Evolutionary conservation across 2,113 vertebrate genomes (phyloP).

Genomic region (Chaetorhynchus papuensis): DNA sequence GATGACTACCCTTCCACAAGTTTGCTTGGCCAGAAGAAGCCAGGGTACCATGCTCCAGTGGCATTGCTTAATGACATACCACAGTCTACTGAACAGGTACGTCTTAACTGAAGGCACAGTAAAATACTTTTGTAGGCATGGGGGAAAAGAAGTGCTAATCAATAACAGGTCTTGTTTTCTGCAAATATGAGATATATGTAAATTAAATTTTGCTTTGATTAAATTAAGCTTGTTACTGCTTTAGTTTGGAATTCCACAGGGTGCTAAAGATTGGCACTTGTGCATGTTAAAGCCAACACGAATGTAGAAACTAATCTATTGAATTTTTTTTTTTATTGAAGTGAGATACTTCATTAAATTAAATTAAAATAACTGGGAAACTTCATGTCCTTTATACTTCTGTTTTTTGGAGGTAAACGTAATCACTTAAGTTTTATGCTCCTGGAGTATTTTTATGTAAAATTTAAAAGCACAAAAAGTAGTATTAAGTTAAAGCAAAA

Average conservation of each 20-base stretch:
- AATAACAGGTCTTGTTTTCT: background rate
- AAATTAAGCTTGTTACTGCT: background rate
- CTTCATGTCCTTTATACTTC: background rate
- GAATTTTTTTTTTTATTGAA: rapidly evolving
- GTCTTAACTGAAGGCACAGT: background rate
- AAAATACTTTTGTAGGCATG: background rate
- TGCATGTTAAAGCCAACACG: background rate
- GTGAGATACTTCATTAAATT: background rate
- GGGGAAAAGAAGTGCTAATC: background rate
- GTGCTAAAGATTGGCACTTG: background rate
- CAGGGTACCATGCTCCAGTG: slow-evolving; percentile 95
- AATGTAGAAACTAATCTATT: background rate
- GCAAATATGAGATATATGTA: rapidly evolving
- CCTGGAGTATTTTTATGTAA: background rate
- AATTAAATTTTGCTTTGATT: background rate
- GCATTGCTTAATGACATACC: slow-evolving; percentile 97
- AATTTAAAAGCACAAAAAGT: background rate
- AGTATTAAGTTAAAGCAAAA: background rate
- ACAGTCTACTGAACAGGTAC: slow-evolving; percentile 93
- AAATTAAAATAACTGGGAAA: background rate
- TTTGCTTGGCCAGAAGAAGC: slow-evolving; percentile 94
- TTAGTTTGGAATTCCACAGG: background rate
- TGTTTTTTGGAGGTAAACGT: background rate
- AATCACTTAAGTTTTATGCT: background rate
- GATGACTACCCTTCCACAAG: slow-evolving; percentile 94